Base-by-base conservation (phyloP, 2,113 vertebrate genomes). In the Pedionomus torquatus region DNA sequence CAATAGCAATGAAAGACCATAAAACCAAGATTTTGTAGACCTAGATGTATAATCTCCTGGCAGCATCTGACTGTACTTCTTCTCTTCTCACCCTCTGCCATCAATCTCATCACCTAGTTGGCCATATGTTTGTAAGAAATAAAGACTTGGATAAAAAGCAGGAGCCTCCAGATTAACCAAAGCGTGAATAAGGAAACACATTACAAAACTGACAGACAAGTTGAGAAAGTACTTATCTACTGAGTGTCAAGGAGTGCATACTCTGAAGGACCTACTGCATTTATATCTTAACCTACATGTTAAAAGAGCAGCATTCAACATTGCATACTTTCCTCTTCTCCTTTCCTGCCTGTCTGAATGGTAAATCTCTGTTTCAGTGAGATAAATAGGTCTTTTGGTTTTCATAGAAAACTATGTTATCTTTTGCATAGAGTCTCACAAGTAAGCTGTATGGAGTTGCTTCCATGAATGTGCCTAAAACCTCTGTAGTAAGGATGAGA, bases 171-270 rank as follows among this genome's bases (percentile, higher is more conserved):
- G 87, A 89, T 71, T 92, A 92, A 75, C 33, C n/a, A 66, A 86
- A 87, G 80, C 37, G 64, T 33, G 80, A 94, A 31, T 90, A 89
- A 71, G 60, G 83, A 87, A 95, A 71, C 64, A 74, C 54, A 39
- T 58, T 74, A 37, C 58, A 81, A 58, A 78, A 46, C 11, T 74
- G 93, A 86, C 90, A 95, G 86, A 88, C 39, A 95, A 95, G 83
- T 28, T 81, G 51, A 81, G 83, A 93, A 90, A 81, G 55, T 26
- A 41, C 33, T 94, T 91, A 61, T 52, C 44, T 57, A 44, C 51
- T 79, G 48, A 72, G 48, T 78, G 71, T 66, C 54, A 66, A 68
- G 31, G 41, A 83, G 54, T 33, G 37, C 0, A 2, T 26, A 21
- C 23, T 83, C n/a, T 83, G 71, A 63, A 52, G 46, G 49, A 70